These are phyloP conservation scores for Epinephelus cyanopodus DNA, from an alignment of 2,113 vertebrate species.

Conservation along the genomic window DNA sequence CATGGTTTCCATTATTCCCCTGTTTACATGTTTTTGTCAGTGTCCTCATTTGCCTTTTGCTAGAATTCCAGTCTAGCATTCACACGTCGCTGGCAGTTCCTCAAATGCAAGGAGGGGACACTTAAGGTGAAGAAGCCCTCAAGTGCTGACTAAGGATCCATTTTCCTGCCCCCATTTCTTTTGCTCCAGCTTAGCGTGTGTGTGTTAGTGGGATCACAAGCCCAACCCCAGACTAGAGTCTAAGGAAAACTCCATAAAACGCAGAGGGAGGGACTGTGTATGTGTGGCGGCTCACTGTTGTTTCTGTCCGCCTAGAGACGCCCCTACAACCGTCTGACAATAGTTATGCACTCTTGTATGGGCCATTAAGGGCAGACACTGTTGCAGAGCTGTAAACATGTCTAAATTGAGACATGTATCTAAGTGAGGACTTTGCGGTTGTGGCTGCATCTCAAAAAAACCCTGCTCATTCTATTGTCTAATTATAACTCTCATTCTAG, in stretches of 20 bases:
- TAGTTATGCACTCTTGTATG: conserved; percentile 19
- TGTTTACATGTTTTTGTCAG: not conserved
- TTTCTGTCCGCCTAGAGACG: conserved; percentile 41
- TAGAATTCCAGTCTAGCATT: conserved; percentile 5
- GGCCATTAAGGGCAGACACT: conserved; percentile 4
- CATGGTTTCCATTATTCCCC: not conserved
- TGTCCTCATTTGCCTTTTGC: not conserved
- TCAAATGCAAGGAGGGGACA: conserved; percentile 25
- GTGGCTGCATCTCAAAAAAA: not conserved
- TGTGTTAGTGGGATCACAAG: conserved; percentile 21
- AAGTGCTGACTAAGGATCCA: conserved; percentile 58
- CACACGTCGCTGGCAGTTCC: not conserved
- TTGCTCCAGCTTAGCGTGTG: conserved; percentile 27
- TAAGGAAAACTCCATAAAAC: conserved; percentile 62
- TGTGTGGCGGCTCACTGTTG: conserved; percentile 42
- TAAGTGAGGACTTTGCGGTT: conserved; percentile 19
- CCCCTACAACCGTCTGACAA: conserved; percentile 40
- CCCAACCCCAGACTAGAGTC: conserved; percentile 40
- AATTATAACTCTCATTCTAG: conserved; percentile 21
- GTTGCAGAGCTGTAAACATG: conserved; percentile 33
- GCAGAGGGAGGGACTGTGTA: conserved; percentile 53
- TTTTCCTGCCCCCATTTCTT: conserved; percentile 50
- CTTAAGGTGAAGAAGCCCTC: conserved; percentile 37
- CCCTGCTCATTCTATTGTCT: conserved; percentile 13
- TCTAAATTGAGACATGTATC: not conserved